These are phyloP conservation scores for Drosophila elegans DNA, from an alignment of 1,140 invertebrate genomes.

Conservation along the genomic window DNA sequence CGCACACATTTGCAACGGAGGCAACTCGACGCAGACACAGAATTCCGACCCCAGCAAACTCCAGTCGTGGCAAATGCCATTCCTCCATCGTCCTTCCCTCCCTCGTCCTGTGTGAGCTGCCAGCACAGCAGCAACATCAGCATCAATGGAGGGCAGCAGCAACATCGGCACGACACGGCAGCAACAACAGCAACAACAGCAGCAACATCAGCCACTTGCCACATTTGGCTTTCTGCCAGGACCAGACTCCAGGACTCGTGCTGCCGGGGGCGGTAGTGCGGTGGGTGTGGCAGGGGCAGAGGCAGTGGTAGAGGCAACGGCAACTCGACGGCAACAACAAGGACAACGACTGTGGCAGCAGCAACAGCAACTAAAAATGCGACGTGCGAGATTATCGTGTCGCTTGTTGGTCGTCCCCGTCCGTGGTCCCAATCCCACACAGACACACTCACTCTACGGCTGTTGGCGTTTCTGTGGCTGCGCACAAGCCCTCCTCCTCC, in stretches of 20 bases:
- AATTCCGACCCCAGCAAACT: slow-evolving; percentile 33
- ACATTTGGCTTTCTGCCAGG: slow-evolving; percentile 81
- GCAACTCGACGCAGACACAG: slow-evolving; percentile 34
- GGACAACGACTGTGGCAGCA: slow-evolving; percentile 39
- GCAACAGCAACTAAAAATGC: slow-evolving; percentile 80
- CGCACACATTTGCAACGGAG: slow-evolving; percentile 31
- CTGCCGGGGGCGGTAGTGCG: slow-evolving; percentile 6
- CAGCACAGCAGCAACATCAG: slow-evolving; percentile 47
- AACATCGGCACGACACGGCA: slow-evolving; percentile 43
- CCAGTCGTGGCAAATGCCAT: slow-evolving; percentile 13
- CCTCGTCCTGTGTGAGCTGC: slow-evolving; percentile 1
- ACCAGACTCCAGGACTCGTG: slow-evolving; percentile 60
- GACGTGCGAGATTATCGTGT: slow-evolving; percentile 83
- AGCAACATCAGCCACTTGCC: slow-evolving; percentile 75
- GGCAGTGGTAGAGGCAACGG: slow-evolving; percentile 22
- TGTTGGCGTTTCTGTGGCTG: slow-evolving; percentile 76
- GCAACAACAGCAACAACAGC: slow-evolving; percentile 16
- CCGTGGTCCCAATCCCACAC: slow-evolving; percentile 33
- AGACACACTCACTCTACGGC: slow-evolving; percentile 16
- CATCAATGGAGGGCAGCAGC: slow-evolving; percentile 31
- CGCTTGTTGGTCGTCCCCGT: slow-evolving; percentile 72
- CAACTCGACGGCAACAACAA: slow-evolving; percentile 23
- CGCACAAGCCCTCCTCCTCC: slow-evolving; percentile 26
- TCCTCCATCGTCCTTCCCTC: slow-evolving; percentile 1
- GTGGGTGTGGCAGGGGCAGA: slow-evolving; percentile 13